phyloP scores from a whole-genome alignment of 2,888 invertebrate species.

The Pseudoips prasinana region DNA sequence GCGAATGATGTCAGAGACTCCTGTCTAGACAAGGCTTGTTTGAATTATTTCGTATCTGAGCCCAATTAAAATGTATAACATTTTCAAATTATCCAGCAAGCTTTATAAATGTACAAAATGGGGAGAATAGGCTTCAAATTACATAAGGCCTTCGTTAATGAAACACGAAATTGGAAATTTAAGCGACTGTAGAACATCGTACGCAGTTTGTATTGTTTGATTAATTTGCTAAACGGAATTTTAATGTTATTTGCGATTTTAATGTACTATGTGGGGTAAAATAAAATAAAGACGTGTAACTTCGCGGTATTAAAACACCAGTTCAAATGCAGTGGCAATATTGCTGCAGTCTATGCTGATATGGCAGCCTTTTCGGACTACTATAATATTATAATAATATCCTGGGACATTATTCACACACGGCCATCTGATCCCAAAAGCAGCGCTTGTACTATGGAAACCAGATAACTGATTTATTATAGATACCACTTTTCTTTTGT shows the following conservation, averaged over 20 bases:
- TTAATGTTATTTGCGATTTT: slow-evolving; percentile 17
- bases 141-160: slow-evolving; percentile 40
- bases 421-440: too few species aligned
- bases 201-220: slow-evolving; percentile 24
- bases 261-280: too few species aligned
- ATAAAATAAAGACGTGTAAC: too few species aligned
- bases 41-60: slow-evolving; percentile 20
- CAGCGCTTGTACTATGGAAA: too few species aligned
- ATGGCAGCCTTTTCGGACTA: too few species aligned
- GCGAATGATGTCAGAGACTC: slow-evolving; percentile 7
- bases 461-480: too few species aligned
- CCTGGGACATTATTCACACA: too few species aligned
- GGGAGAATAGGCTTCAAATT: slow-evolving; percentile 38
- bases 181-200: slow-evolving; percentile 28
- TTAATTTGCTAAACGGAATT: slow-evolving; percentile 18
- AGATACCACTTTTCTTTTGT: too few species aligned
- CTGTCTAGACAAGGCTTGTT: slow-evolving; percentile 22
- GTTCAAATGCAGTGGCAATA: too few species aligned
- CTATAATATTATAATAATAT: too few species aligned
- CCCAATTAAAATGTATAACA: slow-evolving; percentile 27
- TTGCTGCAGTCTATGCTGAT: too few species aligned
- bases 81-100: slow-evolving; percentile 30
- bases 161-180: slow-evolving; percentile 41
- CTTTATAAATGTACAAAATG: slow-evolving; percentile 33
- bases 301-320: too few species aligned